Evolutionary conservation across 2,113 vertebrate species (phyloP), one percentile per base, ranked within the genome.

Genomic region (Gavia stellata): DNA sequence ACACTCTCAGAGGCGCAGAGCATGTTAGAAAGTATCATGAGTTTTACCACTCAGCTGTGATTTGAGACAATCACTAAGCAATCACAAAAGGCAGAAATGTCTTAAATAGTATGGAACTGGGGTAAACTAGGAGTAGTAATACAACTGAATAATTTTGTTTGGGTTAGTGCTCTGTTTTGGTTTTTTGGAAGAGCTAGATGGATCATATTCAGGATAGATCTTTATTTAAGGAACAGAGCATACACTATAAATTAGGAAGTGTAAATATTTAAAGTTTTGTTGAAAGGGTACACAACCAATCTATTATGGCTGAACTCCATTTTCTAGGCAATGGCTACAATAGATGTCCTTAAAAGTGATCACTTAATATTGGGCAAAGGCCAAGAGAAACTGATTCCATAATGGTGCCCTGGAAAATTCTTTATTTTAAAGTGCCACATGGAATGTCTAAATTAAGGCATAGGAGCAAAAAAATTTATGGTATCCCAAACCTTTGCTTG

Each of bases 251-350:
- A 96, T 88, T 92, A 91, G 49, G 42, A 92, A 80, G 53, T 17
- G 80, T 77, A 96, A 96, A 96, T 90, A 90, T 92, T 90, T 93
- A 80, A 94, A 88, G 67, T 50, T 90, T 80, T 80, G 62, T 67
- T 86, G 63, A 55, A 93, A 93, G 67, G 11, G 44, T 86, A 94
- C 85, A 88, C 78, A 92, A 90, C 20, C 87, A 47, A 73, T 92
- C 71, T 85, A 24, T 90, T 77, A 86, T 0, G 6, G 53, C 66
- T 86, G 53, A 93, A 72, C 23, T 90, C 67, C 61, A 92, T 92
- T 73, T 93, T 70, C 81, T 80, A 62, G 66, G 86, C 59, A 86
- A 70, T 47, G 68, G 79, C 85, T 90, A 83, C 71, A 82, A 72
- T 13, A 66, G 71, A 73, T 45, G 56, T 55, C 84, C 81, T 85